Evolutionary conservation across 2,888 invertebrate genomes (phyloP).

Genomic region (Mythimna vitellina): DNA sequence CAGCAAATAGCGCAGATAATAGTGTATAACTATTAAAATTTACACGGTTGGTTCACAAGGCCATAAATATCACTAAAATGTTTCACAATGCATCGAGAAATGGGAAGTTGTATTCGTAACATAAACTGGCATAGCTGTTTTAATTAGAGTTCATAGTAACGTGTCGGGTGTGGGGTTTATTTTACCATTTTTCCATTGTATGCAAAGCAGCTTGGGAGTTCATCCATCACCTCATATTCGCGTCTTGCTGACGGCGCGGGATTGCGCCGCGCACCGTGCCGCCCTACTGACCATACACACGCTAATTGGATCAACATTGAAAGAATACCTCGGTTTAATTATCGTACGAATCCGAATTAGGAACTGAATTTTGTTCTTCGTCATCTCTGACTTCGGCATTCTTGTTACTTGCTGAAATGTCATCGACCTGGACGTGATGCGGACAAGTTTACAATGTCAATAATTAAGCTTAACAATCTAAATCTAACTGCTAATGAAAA

Average conservation of each 20-base stretch:
- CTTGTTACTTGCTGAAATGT: constrained; percentile 53
- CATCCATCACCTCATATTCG: constrained; percentile 90
- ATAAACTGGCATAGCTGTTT: constrained; percentile 83
- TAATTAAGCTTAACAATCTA: background rate
- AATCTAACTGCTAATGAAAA: background rate
- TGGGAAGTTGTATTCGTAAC: constrained; percentile 72
- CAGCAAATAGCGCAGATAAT: constrained; percentile 50
- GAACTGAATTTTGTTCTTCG: constrained; percentile 60
- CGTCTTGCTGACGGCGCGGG: constrained; percentile 78
- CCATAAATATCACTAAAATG: constrained; percentile 75
- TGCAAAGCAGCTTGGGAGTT: constrained; percentile 85
- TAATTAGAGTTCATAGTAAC: constrained; percentile 87
- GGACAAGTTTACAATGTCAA: constrained; percentile 23
- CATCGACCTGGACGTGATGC: constrained; percentile 28
- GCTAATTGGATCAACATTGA: constrained; percentile 78
- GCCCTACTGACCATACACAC: constrained; percentile 76
- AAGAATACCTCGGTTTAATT: constrained; percentile 69
- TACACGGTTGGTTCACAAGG: constrained; percentile 70
- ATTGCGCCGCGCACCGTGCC: constrained; percentile 70
- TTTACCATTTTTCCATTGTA: constrained; percentile 87
- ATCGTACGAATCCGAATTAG: constrained; percentile 67
- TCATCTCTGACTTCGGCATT: constrained; percentile 56
- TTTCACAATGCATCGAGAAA: constrained; percentile 78
- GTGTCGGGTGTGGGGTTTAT: constrained; percentile 81
- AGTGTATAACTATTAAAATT: constrained; percentile 62